Evolutionary conservation across 2,797 vertebrate species (phyloP), one percentile per base, ranked within the genome.

Genomic region (Simalia tracyae): DNA sequence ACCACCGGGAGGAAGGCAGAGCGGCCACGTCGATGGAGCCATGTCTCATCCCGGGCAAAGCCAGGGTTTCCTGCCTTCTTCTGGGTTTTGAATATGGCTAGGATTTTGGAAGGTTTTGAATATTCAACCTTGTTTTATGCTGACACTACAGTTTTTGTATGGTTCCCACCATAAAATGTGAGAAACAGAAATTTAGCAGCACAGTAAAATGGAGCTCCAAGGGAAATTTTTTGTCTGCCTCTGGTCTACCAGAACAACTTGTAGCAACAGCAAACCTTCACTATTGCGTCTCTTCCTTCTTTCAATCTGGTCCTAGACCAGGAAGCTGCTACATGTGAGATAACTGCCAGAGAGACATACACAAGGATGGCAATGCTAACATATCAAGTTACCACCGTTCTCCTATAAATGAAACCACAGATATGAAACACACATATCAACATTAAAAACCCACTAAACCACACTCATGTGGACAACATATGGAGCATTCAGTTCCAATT

Each of bases 401-500:
- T 54, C 42, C 76, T 84, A 84, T 6, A 90, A 84, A 60, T n/a
- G 11, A 42, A 86, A 60, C 46, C 61, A 63, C 2, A 26, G 68
- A n/a, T 61, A 61, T 12, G 31, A 26, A 61, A 87, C 24, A 28
- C 59, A 2, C n/a, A 72, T 26, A 28, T 57, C 22, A 54, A 42
- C 9, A 46, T 46, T 46, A 24, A 36, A 81, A 81, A 24, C 72
- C 72, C 72, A 81, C 24, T 81, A 46, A 81, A 46, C 8, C 86
- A 87, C 42, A 24, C 5, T 4, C 28, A 42, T 3, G n/a, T 31
- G 17, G 24, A 92, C 93, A 93, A 92, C 92, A 72, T 4, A 86
- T 10, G 46, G 87, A 93, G 85, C 92, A 66, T 64, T 63, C 3
- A 76, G 61, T 91, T 90, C 93, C 54, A 88, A 89, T 60, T 84